Evolutionary conservation across 1,140 invertebrate species (phyloP), one percentile per base, ranked within the genome.

Genomic region (Bombus ignitus): DNA sequence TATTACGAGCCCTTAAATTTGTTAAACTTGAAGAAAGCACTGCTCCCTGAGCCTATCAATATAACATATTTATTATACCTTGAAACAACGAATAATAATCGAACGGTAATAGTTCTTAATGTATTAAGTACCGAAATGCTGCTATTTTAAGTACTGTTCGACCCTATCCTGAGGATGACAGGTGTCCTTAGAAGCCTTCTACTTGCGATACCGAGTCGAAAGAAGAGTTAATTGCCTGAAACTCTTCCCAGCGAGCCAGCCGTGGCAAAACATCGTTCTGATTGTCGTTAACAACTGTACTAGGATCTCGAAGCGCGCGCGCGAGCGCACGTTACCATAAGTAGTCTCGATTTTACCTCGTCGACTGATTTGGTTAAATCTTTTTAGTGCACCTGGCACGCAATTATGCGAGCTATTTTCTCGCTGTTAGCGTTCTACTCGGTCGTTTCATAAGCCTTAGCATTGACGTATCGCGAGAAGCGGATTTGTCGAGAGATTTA

Each of bases 181-280:
- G 82, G 66, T 84, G 82, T 79, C 75, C 65, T 39, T 44, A 44
- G 59, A 66, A 71, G 25, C 66, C n/a, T 71, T 71, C 53, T 59
- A 39, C 66, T 59, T 65, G 75, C 47, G n/a, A 79, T 70, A 70
- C 37, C 65, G 53, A 68, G 77, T 79, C 66, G 75, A 79, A 79
- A 79, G 82, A 79, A 77, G 47, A 79, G 82, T 79, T 84, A 84
- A 84, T 84, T 79, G 82, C 82, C 42, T 57, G 66, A 70, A 68
- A 59, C 76, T 71, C 65, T 70, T 78, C 47, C n/a, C 44, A 57
- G 71, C 79, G 66, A 81, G 66, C 44, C 82, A 35, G 35, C 53
- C 75, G 42, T 59, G 57, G 28, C 76, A 78, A 80, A 79, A 59
- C 75, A 84, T 80, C 83, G 83, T 80, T 35, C 42, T 22, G 72